Percentiles rank a stretch among this genome's conserved stretches.
Conservation (phyloP, 2,888 invertebrate species). For the Sericinus montela region DNA sequence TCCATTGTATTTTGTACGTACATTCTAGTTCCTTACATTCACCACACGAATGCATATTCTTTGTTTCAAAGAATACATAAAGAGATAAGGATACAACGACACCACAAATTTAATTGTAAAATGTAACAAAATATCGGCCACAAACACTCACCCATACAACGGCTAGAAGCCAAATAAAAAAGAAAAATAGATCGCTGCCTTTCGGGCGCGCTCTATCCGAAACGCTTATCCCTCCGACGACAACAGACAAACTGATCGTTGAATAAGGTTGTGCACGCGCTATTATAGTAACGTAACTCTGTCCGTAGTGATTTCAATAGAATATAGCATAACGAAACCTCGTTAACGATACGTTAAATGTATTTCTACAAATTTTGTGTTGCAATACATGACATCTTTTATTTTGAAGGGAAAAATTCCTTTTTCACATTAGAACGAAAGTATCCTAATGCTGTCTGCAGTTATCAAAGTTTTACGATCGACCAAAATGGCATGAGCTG, state of each 20-base stretch:
- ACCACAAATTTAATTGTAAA: constrained; percentile 1
- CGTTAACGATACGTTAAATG: constrained; percentile 1
- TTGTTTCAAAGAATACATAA: not conserved
- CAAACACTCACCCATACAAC: constrained; percentile 75
- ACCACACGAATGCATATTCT: constrained; percentile 5
- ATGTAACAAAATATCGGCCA: constrained; percentile 23
- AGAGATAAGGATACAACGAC: constrained; percentile 6
- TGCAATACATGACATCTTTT: not conserved
- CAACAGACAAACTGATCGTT: constrained; percentile 67
- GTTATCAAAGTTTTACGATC: too few species aligned
- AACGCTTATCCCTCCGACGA: constrained; percentile 46
- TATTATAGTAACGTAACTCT: constrained; percentile 42
- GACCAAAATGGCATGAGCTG: too few species aligned
- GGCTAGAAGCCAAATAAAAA: constrained; percentile 81
- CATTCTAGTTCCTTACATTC: constrained; percentile 11
- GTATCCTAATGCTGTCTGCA: too few species aligned
- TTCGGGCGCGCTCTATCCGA: constrained; percentile 61
- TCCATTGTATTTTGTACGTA: constrained; percentile 7
- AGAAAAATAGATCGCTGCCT: constrained; percentile 66
- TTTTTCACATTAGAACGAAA: too few species aligned
- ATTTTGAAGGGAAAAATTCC: too few species aligned
- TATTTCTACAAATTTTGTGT: not conserved
- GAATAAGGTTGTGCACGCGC: constrained; percentile 42
- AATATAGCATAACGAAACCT: not conserved
- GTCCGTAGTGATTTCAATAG: constrained; percentile 3